Evolutionary conservation across 2,113 vertebrate genomes (phyloP).

Genomic region (Hystrix cristata): DNA sequence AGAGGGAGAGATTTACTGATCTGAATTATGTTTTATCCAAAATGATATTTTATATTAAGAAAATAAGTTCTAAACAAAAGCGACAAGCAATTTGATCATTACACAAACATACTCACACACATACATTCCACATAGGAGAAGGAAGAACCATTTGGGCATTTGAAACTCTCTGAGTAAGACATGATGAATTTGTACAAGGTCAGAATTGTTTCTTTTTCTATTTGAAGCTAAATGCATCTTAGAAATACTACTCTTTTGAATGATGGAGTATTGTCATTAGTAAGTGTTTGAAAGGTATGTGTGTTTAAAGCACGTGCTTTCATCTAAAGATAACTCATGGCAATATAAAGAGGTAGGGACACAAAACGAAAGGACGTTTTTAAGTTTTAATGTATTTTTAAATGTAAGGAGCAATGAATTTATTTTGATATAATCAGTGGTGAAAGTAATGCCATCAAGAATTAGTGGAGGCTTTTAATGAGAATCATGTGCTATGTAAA

Average conservation of each 20-base stretch:
- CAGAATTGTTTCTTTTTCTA: neutral
- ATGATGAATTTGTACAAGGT: neutral
- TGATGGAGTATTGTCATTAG: neutral
- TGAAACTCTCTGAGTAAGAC: neutral
- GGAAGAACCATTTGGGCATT: neutral
- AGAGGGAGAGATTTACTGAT: neutral
- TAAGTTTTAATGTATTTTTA: constrained; percentile 66
- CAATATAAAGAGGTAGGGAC: neutral
- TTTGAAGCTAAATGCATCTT: neutral
- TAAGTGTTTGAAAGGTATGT: neutral
- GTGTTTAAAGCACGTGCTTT: neutral
- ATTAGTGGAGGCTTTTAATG: constrained; percentile 73
- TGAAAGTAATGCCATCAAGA: constrained; percentile 81
- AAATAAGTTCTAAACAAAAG: neutral
- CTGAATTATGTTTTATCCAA: neutral
- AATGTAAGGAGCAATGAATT: constrained; percentile 52
- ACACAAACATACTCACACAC: neutral
- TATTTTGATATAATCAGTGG: constrained; percentile 82
- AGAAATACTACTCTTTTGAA: neutral
- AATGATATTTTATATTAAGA: neutral
- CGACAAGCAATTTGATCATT: neutral
- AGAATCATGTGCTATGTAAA: constrained; percentile 80
- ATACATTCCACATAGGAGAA: accelerated
- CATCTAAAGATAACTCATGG: constrained; percentile 22
- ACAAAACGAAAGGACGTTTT: neutral